A percentile compares a stretch with the other conserved stretches of the same genome.
Evolutionary conservation across 2,113 vertebrate genomes (phyloP).

Genomic region (Sebastes schlegelii): DNA sequence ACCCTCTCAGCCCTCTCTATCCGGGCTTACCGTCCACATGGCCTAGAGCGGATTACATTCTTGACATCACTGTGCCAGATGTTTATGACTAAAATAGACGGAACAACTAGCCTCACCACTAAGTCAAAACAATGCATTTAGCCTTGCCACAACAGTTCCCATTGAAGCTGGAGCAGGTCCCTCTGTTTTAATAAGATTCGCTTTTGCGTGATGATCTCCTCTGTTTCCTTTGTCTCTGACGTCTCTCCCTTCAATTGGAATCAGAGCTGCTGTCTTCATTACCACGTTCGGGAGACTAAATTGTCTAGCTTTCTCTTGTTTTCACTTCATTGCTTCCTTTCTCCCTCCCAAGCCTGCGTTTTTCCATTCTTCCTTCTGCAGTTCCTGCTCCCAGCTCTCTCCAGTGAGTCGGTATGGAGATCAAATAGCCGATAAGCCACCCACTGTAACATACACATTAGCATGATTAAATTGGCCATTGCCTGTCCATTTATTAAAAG

Average conservation of each 20-base stretch:
- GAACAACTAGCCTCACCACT: slow-evolving; percentile 36
- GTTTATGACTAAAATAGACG: slow-evolving; percentile 79
- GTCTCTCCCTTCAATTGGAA: slow-evolving; percentile 11
- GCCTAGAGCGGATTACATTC: slow-evolving; percentile 80
- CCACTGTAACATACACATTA: slow-evolving; percentile 70
- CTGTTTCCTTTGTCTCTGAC: neutral
- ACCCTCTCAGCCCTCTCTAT: slow-evolving; percentile 72
- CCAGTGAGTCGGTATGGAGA: slow-evolving; percentile 16
- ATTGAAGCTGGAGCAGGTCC: neutral
- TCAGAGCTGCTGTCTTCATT: slow-evolving; percentile 37
- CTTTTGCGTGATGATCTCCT: slow-evolving; percentile 26
- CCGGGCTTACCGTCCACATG: slow-evolving; percentile 79
- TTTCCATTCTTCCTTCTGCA: slow-evolving; percentile 7
- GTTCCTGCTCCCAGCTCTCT: slow-evolving; percentile 23
- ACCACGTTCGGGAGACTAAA: slow-evolving; percentile 38
- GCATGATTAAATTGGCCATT: slow-evolving; percentile 69
- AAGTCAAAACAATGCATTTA: slow-evolving; percentile 44
- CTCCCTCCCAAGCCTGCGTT: neutral
- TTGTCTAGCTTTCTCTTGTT: slow-evolving; percentile 26
- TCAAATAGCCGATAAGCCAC: slow-evolving; percentile 55
- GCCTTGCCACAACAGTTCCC: neutral
- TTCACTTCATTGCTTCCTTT: neutral
- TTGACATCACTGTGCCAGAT: slow-evolving; percentile 83
- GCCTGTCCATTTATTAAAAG: slow-evolving; percentile 65
- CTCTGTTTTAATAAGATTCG: slow-evolving; percentile 5